A percentile compares a stretch with the other conserved stretches of the same genome.
Conservation (phyloP, 2,797 vertebrate genomes). For the Uromys caudimaculatus region DNA sequence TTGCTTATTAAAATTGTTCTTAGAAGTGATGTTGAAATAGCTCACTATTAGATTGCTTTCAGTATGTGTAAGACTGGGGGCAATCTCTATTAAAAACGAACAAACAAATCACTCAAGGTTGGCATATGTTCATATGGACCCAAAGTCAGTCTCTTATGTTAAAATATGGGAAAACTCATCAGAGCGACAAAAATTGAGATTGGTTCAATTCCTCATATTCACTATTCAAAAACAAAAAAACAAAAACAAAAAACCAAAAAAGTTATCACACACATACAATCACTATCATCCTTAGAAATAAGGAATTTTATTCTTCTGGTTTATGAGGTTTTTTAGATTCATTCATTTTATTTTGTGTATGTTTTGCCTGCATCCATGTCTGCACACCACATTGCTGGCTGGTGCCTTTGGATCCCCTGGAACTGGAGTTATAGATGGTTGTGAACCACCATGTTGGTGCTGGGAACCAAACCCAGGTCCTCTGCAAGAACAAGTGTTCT, state of each 20-base stretch:
- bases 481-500: background rate
- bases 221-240: background rate
- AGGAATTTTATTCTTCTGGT: conserved; percentile 25
- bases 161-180: conserved; percentile 32
- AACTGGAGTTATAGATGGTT: background rate
- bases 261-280: background rate
- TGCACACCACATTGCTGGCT: background rate
- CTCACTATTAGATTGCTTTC: background rate
- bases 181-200: background rate
- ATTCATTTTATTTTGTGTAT: background rate
- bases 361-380: background rate
- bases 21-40: background rate
- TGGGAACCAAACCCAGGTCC: background rate
- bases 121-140: background rate
- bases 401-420: background rate
- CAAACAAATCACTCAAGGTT: background rate
- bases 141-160: background rate
- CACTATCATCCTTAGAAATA: conserved; percentile 36
- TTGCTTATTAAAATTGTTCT: conserved; percentile 27
- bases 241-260: background rate
- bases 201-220: conserved; percentile 19
- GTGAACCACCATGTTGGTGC: background rate
- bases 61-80: background rate
- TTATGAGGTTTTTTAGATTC: background rate
- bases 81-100: background rate